Percentiles rank a stretch among this genome's conserved stretches.
These are phyloP conservation scores for Heliocidaris tuberculata DNA, from an alignment of 35 echinoderm and acorn worm species.

Conservation along the genomic window DNA sequence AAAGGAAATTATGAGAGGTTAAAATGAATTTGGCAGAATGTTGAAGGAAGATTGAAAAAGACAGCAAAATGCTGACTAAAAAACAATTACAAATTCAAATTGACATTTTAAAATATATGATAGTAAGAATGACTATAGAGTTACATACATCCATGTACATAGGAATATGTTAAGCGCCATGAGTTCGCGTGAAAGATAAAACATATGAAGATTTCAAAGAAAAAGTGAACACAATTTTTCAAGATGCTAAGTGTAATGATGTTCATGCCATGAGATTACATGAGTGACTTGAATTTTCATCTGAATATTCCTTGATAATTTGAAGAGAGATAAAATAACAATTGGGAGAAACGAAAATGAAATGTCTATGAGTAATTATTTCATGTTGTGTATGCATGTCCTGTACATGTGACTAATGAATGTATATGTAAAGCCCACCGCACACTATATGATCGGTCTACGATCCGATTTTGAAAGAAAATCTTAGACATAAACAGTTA, in stretches of 20 bases:
- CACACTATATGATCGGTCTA: too few species aligned
- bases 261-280: neutral
- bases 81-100: too few species aligned
- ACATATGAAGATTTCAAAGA: neutral
- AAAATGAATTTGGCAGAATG: neutral
- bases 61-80: too few species aligned
- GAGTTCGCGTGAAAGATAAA: neutral
- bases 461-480: too few species aligned
- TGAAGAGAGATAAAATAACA: conserved; percentile 6
- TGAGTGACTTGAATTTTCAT: conserved; percentile 3
- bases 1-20: neutral
- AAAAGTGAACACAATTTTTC: neutral
- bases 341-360: neutral
- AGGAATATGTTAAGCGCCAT: neutral
- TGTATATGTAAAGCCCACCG: too few species aligned
- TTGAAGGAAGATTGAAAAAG: too few species aligned
- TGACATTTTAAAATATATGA: too few species aligned
- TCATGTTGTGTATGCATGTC: neutral
- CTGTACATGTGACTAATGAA: neutral
- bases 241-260: neutral
- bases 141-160: too few species aligned
- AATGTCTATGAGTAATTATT: neutral
- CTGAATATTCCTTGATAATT: conserved; percentile 12
- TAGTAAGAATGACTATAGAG: too few species aligned
- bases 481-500: too few species aligned